These are phyloP conservation scores for Leptestheria dahalacensis DNA, from an alignment of 1,140 invertebrate genomes.

Conservation along the genomic window DNA sequence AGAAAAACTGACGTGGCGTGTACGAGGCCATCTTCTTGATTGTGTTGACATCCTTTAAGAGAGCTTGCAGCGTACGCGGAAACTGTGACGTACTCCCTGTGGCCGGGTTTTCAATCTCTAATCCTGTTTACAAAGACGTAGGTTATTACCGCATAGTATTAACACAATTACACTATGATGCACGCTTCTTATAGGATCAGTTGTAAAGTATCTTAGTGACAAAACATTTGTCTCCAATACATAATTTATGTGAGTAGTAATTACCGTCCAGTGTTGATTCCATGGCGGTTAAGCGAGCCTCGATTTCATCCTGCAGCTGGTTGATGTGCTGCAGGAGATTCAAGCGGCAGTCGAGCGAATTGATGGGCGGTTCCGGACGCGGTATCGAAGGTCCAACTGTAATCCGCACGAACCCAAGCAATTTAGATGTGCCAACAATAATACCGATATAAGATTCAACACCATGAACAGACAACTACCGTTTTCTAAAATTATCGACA, in stretches of 20 bases:
- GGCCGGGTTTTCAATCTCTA: background rate
- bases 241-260: background rate
- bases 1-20: background rate
- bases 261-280: constrained; percentile 58
- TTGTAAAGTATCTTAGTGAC: too few species aligned
- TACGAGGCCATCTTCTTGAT: constrained; percentile 5
- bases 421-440: background rate
- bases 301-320: constrained; percentile 51
- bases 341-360: constrained; percentile 56
- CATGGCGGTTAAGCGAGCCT: constrained; percentile 51
- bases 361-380: constrained; percentile 62
- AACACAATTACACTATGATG: background rate
- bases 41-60: constrained; percentile 3
- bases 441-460: background rate
- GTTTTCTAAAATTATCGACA: constrained; percentile 14
- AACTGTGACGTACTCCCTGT: background rate
- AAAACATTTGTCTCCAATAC: too few species aligned
- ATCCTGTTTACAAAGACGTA: background rate
- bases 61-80: background rate
- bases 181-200: too few species aligned
- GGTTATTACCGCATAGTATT: background rate
- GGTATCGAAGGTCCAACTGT: constrained; percentile 32
- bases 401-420: background rate
- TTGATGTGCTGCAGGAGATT: constrained; percentile 61
- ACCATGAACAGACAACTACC: background rate